Base-by-base conservation (phyloP, 2,888 invertebrate genomes). In the Ectemnius continuus region DNA sequence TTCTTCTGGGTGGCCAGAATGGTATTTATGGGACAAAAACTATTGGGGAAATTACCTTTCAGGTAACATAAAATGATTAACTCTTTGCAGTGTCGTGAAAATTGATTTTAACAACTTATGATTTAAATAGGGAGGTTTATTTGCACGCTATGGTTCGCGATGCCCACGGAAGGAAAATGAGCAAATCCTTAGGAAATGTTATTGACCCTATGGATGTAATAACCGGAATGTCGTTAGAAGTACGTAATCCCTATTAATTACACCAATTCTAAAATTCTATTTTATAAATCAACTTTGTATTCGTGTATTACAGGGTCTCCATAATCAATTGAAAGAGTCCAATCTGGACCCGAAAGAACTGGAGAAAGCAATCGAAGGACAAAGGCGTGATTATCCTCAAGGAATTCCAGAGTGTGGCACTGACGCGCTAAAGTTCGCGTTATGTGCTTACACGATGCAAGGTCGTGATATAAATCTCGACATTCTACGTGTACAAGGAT, bases 1-100 rank as follows among this genome's bases (percentile, higher is more conserved):
- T 99, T 99, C 93, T 99, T 99, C 92, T 99, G 99, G 99, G 99
- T 99, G 4, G 99, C 99, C 0, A 93, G 99, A 75, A 99, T 99
- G 99, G 99, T 99, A 0, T 99, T 99, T 94, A 94, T 99, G 85
- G 98, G 98, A 0, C 95, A 96, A 83, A 94, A 97, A 82, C 92
- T 99, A n/a, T 92, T 97, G 67, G 97, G 97, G 1, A 94, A 96
- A 90, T 92, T 99, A 61, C 99, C 99, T 0, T 99, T 99, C 91
- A 95, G 94, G 93, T 94, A 23, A 0, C 61, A 59, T 4, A 57
- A 52, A 5, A 16, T n/a, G 48, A 5, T 36, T 57, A 67, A 11
- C 8, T 14, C 36, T 61, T 36, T 11, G 36, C 4, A 36, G n/a
- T 5, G 4, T 64, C 20, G 52, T 67, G 16, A 18, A 20, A 28